phyloP scores from a whole-genome alignment of 2,888 invertebrate genomes.

The Catocala sponsa region DNA sequence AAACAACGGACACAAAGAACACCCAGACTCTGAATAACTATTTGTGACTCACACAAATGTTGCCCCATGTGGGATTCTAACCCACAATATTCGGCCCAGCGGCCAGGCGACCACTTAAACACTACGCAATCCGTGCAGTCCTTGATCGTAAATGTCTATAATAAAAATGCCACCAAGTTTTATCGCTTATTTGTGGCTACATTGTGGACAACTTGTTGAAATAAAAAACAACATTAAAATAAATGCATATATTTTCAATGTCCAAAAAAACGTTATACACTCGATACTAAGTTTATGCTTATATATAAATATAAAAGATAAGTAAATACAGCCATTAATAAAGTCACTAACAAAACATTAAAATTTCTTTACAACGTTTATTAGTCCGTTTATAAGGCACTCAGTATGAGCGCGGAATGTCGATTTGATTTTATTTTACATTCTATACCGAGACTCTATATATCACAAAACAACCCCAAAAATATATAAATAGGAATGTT shows the following conservation, averaged over 20 bases:
- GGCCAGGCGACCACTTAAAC: no score
- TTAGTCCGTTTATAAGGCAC: not conserved
- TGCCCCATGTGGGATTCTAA: no score
- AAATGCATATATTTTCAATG: conserved; percentile 32
- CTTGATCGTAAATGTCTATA: no score
- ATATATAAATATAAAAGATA: conserved; percentile 20
- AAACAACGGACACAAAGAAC: no score
- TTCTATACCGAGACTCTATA: not conserved
- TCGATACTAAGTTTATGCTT: conserved; percentile 26
- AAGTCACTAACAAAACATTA: conserved; percentile 8
- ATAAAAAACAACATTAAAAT: not conserved
- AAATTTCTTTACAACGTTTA: conserved; percentile 3
- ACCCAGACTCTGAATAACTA: no score
- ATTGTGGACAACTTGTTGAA: not conserved
- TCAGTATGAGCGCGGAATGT: conserved; percentile 20
- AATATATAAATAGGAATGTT: conserved; percentile 35
- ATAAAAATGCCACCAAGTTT: no score
- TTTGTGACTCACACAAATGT: no score
- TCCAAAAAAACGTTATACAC: conserved; percentile 36
- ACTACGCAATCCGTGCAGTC: no score
- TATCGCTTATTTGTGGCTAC: no score
- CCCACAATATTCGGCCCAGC: no score
- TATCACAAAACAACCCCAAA: conserved; percentile 16
- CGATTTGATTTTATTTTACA: not conserved
- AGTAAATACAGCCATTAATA: conserved; percentile 17